Conservation (phyloP, 2,113 vertebrate genomes). For the Gasterosteus nipponicus region DNA sequence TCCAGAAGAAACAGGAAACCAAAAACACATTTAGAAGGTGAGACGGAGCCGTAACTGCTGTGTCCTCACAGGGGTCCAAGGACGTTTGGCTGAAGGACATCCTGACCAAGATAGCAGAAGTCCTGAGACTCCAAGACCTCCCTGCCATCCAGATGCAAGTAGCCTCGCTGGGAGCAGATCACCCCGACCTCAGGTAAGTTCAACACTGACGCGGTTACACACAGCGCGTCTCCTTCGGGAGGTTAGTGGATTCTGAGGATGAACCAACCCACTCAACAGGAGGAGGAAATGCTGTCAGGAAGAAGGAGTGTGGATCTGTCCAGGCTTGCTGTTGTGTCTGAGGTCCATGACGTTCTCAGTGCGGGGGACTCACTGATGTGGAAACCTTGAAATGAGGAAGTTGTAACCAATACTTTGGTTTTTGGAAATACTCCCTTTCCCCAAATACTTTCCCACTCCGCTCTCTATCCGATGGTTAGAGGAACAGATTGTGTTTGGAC, state of each 20-base stretch:
- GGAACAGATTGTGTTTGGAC: no score
- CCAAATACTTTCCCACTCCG: no score
- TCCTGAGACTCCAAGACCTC: constrained; percentile 87
- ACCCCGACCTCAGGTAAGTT: constrained; percentile 89
- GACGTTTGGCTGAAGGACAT: constrained; percentile 80
- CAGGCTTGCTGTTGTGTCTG: no score
- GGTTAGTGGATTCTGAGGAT: no score
- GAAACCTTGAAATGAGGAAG: no score
- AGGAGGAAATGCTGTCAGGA: not conserved
- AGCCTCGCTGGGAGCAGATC: constrained; percentile 71
- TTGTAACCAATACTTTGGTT: not conserved
- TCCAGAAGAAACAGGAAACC: not conserved
- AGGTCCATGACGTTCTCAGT: no score
- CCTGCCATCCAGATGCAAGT: constrained; percentile 88
- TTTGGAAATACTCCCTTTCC: no score
- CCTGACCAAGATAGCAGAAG: constrained; percentile 85
- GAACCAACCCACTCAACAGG: not conserved
- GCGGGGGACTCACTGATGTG: no score
- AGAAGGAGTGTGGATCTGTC: not conserved
- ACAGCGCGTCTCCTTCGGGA: not conserved
- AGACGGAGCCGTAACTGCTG: not conserved
- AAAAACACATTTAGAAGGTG: not conserved
- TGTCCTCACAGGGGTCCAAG: constrained; percentile 80
- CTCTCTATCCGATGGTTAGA: no score
- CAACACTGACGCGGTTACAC: not conserved